phyloP scores from a whole-genome alignment of 2,797 vertebrate genomes.

The Tapirus indicus region DNA sequence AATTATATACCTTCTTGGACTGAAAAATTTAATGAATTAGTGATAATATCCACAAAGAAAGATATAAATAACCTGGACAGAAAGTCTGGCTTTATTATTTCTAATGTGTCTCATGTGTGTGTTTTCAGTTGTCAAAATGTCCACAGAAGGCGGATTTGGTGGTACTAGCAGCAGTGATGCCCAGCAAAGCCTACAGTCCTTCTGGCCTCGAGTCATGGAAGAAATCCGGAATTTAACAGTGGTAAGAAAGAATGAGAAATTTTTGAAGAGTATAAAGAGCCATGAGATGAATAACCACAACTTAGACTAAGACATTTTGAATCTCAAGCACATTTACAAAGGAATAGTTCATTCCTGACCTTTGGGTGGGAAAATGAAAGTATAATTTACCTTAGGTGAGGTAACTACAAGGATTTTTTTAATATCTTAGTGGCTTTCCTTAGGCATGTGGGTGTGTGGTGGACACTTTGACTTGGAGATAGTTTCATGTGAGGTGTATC shows the following conservation, averaged over 20 bases:
- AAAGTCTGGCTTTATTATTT: slow-evolving; percentile 54
- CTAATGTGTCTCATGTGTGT: slow-evolving; percentile 22
- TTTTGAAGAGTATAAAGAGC: neutral
- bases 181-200: slow-evolving; percentile 98
- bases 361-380: slow-evolving; percentile 33
- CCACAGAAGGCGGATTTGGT: slow-evolving; percentile 94
- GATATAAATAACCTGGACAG: neutral
- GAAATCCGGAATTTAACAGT: slow-evolving; percentile 98
- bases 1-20: slow-evolving; percentile 17
- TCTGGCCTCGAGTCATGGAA: slow-evolving; percentile 99
- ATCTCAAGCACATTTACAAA: slow-evolving; percentile 50
- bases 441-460: neutral
- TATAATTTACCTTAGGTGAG: neutral
- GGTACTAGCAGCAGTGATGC: slow-evolving; percentile 94
- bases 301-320: slow-evolving; percentile 25
- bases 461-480: slow-evolving; percentile 32
- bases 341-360: neutral
- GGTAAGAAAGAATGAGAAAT: slow-evolving; percentile 88
- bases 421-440: neutral
- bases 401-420: neutral
- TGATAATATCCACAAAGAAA: slow-evolving; percentile 37
- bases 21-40: slow-evolving; percentile 36
- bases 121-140: slow-evolving; percentile 92
- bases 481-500: neutral
- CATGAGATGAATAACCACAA: neutral